Base-by-base conservation (phyloP, 1,140 invertebrate species). In the Hestina assimilis region DNA sequence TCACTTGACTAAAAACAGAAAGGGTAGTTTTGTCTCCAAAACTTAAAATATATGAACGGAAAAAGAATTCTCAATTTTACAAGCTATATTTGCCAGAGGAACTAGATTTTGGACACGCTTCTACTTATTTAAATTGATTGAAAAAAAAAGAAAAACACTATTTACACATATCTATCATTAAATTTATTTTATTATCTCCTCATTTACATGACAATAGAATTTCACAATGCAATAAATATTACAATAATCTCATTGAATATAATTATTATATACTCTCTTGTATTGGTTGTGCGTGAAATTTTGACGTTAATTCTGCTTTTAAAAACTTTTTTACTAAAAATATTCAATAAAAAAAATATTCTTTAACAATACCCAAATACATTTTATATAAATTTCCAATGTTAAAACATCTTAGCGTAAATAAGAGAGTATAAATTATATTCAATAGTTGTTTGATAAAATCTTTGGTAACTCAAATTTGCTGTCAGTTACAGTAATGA, bases 161-260 rank as follows among this genome's bases (percentile, higher is more conserved):
- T 41, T 23, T 62, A 50, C 72, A 78, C 72, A 76, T 79, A 71
- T 73, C 74, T 81, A 81, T 83, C 56, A 63, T 77, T 75, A 64
- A 73, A 63, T 79, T 79, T 79, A 69, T 71, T 76, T 72, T 62
- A 73, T 74, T 73, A 77, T 69, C 56, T 67, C 65, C 59, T 68
- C 72, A 78, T 80, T 75, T 75, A 67, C 74, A 79, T 73, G 74
- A 51, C 40, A 43, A 48, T 43, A 60, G 24, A 56, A 24, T 45
- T 43, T 55, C 26, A 28, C 26, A 35, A 35, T 35, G 12, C 45
- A 33, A 33, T 42, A 48, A 48, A 63, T 42, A 50, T 38, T 61
- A 28, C 33, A 24, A 50, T 28, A 31, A 29, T 57, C 51, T 56
- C 38, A 42, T 51, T 66, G 51, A 66, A 66, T 58, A 56, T 62